phyloP scores from a whole-genome alignment of 2,888 invertebrate species.

The Parnassius glacialis region DNA sequence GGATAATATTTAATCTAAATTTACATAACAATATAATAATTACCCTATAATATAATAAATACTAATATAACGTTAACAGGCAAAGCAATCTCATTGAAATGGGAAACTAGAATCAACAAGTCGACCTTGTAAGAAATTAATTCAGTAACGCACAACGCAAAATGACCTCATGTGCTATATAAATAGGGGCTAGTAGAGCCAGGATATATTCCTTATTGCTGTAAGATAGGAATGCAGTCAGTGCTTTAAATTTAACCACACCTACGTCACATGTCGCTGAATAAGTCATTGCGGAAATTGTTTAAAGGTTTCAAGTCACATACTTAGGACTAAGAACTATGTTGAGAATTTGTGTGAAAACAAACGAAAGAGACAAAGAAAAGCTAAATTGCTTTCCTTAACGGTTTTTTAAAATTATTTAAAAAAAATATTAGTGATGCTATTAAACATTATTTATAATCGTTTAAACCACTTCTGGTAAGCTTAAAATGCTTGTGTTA shows the following conservation, averaged over 20 bases:
- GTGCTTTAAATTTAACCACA: slow-evolving; percentile 15
- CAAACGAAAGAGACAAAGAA: too few relatives aligned
- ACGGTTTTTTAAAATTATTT: too few relatives aligned
- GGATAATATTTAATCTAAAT: too few relatives aligned
- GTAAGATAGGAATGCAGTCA: slow-evolving; percentile 17
- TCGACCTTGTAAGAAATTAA: slow-evolving; percentile 21
- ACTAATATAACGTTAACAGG: neutral
- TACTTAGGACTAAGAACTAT: slow-evolving; percentile 9
- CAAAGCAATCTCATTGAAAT: slow-evolving; percentile 20
- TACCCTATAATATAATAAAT: neutral
- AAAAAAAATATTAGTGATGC: too few relatives aligned
- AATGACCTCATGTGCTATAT: slow-evolving; percentile 3
- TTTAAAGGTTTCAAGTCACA: slow-evolving; percentile 10
- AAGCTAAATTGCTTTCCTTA: too few relatives aligned
- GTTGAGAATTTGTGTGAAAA: too few relatives aligned
- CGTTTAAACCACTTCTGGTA: too few relatives aligned
- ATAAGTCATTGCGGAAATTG: slow-evolving; percentile 8
- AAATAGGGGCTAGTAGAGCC: slow-evolving; percentile 7
- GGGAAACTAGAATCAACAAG: slow-evolving; percentile 11
- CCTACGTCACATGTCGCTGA: slow-evolving; percentile 4
- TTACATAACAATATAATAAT: neutral
- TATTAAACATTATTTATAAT: too few relatives aligned
- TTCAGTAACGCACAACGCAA: slow-evolving; percentile 1
- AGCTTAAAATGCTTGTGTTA: too few relatives aligned
- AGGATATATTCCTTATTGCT: neutral